Conservation (phyloP, 2,888 invertebrate genomes). For the Linnaemya tessellans region DNA sequence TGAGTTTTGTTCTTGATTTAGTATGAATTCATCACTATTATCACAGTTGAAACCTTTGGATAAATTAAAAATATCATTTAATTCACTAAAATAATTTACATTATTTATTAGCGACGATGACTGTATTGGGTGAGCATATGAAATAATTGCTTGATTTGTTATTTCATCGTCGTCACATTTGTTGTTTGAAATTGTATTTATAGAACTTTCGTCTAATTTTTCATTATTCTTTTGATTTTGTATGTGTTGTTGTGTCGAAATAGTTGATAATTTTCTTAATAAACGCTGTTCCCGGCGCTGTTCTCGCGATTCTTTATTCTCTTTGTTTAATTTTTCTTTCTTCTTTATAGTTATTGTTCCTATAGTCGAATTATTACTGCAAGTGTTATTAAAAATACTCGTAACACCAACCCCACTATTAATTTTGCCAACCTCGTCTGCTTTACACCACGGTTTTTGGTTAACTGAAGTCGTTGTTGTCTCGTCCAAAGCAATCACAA, state of each 20-base stretch:
- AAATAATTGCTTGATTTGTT: slow-evolving; percentile 33
- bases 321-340: slow-evolving; percentile 74
- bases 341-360: slow-evolving; percentile 75
- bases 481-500: slow-evolving; percentile 75
- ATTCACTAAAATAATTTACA: slow-evolving; percentile 53
- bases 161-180: slow-evolving; percentile 32
- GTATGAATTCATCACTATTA: slow-evolving; percentile 50
- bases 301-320: slow-evolving; percentile 63
- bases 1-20: slow-evolving; percentile 45
- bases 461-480: slow-evolving; percentile 73
- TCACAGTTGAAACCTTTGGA: slow-evolving; percentile 56
- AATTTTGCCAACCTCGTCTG: slow-evolving; percentile 75
- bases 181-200: slow-evolving; percentile 46
- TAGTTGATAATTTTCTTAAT: slow-evolving; percentile 55
- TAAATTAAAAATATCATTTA: slow-evolving; percentile 46
- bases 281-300: slow-evolving; percentile 71
- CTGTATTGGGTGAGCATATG: slow-evolving; percentile 54
- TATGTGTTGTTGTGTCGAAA: slow-evolving; percentile 36
- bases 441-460: slow-evolving; percentile 74
- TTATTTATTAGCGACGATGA: slow-evolving; percentile 27
- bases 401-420: slow-evolving; percentile 11
- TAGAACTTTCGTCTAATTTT: slow-evolving; percentile 49
- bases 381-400: slow-evolving; percentile 61
- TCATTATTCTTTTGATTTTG: slow-evolving; percentile 55
- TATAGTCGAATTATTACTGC: slow-evolving; percentile 40